Conservation (phyloP, 2,113 vertebrate species). For the Oreotrochilus melanogaster region DNA sequence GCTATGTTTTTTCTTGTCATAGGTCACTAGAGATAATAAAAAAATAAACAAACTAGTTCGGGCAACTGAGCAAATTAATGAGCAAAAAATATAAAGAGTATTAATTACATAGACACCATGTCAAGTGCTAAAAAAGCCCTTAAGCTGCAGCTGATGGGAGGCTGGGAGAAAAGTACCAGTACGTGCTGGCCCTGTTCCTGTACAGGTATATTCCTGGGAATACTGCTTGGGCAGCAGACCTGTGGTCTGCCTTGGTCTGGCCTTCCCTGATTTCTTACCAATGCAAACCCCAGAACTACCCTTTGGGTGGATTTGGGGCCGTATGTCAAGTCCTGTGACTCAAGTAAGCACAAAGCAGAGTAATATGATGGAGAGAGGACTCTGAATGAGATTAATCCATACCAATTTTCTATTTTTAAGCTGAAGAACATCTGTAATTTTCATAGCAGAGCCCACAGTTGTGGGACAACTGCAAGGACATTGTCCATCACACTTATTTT, state of each 20-base stretch:
- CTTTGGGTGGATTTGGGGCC: not conserved
- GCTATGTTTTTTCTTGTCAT: not conserved
- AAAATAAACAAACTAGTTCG: not conserved
- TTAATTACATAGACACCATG: not conserved
- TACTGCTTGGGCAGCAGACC: not conserved
- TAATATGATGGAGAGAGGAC: not conserved
- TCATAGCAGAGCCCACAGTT: not conserved
- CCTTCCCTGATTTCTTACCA: not conserved
- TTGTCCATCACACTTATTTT: not conserved
- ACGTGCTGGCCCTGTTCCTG: not conserved
- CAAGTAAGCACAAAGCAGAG: not conserved
- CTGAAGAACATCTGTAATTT: not conserved
- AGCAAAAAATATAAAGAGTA: not conserved
- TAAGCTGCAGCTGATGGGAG: not conserved
- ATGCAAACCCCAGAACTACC: not conserved
- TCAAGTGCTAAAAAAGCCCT: not conserved
- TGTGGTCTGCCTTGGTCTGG: not conserved
- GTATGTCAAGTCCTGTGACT: not conserved
- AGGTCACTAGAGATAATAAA: not conserved
- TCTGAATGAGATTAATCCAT: not conserved
- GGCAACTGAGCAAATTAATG: not conserved
- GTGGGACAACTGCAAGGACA: not conserved
- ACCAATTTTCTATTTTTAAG: not conserved
- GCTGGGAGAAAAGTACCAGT: not conserved
- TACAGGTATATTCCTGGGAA: not conserved